Base-by-base conservation (phyloP, 2,888 invertebrate genomes). In the Brachyopa scutellaris region DNA sequence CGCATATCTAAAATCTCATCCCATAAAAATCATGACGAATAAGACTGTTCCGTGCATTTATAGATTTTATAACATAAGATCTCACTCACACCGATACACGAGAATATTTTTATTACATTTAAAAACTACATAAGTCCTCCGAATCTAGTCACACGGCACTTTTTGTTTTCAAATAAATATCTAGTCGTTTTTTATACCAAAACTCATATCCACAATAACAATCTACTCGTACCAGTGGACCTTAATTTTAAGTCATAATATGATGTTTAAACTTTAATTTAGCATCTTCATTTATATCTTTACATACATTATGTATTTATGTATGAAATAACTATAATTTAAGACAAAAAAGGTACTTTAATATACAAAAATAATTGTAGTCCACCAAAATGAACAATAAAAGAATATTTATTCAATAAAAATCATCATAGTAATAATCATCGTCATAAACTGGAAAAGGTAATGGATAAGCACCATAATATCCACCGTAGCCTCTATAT, bases 331-430 rank as follows among this genome's bases (percentile, higher is more conserved):
- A 19, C 45, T 49, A 77, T 38, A 26, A 17, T 29, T 11, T 36
- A 55, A 33, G 33, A 55, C 53, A 23, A 47, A 33, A 61, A 45
- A 21, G n/a, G 78, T 78, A 78, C 77, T 53, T 51, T 67, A 19
- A 15, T 67, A 78, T 73, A 83, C 72, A 72, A 73, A n/a, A n/a
- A n/a, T n/a, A n/a, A 73, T 78, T 83, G 78, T 78, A 78, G 67
- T 83, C 83, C 83, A 83, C 83, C 83, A 83, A 67, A 45, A 49
- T 49, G 77, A 83, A 83, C 72, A 78, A 83, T 83, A 77, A 77
- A 77, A 66, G 15, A 36, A 49, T 40, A 19, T 77, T 45, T 67
- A 83, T 67, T 84, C 61, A 79, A 64, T 78, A 73, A 29, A 51
- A 23, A 23, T 51, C 5, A 21, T 69, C 31, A 33, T 57, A 33